Evolutionary conservation across 2,888 invertebrate genomes (phyloP).

Genomic region (Drosophila heteroneura): DNA sequence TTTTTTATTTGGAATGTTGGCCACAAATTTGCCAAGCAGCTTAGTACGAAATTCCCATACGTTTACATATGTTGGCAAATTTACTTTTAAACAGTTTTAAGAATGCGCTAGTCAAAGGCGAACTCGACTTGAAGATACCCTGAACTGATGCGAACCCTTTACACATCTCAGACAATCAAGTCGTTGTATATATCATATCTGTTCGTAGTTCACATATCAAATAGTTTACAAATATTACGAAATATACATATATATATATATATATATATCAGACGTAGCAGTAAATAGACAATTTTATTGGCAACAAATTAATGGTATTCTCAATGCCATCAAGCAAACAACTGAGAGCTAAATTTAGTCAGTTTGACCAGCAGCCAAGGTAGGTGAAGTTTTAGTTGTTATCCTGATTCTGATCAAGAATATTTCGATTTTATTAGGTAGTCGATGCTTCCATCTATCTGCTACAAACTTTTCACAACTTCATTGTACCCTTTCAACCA

Average conservation of each 20-base stretch:
- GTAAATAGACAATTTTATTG: background rate
- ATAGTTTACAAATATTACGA: background rate
- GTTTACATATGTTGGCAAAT: conserved; percentile 40
- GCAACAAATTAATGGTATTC: too few species aligned
- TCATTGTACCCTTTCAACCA: background rate
- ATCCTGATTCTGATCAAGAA: background rate
- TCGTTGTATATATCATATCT: too few species aligned
- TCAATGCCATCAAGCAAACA: too few species aligned
- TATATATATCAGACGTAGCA: background rate
- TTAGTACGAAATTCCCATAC: conserved; percentile 30
- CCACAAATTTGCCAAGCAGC: conserved; percentile 53
- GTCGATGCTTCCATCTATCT: background rate
- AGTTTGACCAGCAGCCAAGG: too few species aligned
- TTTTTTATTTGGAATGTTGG: conserved; percentile 32
- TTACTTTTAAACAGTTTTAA: background rate
- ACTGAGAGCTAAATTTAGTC: too few species aligned
- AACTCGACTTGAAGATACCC: background rate
- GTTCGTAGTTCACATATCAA: background rate
- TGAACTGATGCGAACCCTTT: background rate
- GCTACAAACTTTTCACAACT: background rate
- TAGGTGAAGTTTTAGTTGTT: too few species aligned
- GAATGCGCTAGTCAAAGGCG: background rate
- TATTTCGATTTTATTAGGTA: background rate
- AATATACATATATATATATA: background rate
- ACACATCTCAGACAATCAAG: too few species aligned